Evolutionary conservation across 2,797 vertebrate species (phyloP).

Genomic region (Pygocentrus nattereri): DNA sequence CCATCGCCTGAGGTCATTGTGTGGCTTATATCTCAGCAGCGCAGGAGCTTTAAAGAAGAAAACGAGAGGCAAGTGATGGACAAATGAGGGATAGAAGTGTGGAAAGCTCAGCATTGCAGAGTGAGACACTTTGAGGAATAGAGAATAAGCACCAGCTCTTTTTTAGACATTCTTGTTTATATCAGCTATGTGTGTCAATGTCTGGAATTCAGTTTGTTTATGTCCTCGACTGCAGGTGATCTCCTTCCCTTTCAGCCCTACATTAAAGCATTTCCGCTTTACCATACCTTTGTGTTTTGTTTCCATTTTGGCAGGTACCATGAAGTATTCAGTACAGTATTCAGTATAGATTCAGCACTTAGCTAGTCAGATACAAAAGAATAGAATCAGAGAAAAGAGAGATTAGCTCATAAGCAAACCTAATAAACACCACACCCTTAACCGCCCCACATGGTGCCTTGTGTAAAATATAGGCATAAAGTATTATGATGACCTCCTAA

Average conservation of each 20-base stretch:
- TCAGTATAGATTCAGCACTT: neutral
- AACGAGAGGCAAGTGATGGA: slow-evolving; percentile 33
- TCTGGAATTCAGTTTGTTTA: neutral
- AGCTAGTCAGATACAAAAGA: neutral
- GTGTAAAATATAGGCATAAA: too few relatives aligned
- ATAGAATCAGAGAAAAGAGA: neutral
- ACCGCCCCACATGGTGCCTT: too few relatives aligned
- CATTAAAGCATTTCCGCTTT: neutral
- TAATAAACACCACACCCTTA: too few relatives aligned
- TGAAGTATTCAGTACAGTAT: neutral
- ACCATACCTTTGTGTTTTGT: neutral
- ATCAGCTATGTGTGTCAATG: neutral
- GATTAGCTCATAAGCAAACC: neutral
- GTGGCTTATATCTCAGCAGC: slow-evolving; percentile 28
- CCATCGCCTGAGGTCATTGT: slow-evolving; percentile 33
- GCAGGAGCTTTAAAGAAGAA: slow-evolving; percentile 35
- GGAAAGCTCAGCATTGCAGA: neutral
- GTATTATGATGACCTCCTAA: too few relatives aligned
- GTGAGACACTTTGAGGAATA: neutral
- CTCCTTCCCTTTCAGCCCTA: neutral
- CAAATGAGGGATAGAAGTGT: slow-evolving; percentile 44
- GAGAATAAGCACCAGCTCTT: too few relatives aligned
- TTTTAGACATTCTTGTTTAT: neutral
- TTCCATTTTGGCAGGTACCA: too few relatives aligned
- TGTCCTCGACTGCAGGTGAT: neutral